Evolutionary conservation across 2,797 vertebrate genomes (phyloP), one percentile per base, ranked within the genome.

Genomic region (Sebastes minor): DNA sequence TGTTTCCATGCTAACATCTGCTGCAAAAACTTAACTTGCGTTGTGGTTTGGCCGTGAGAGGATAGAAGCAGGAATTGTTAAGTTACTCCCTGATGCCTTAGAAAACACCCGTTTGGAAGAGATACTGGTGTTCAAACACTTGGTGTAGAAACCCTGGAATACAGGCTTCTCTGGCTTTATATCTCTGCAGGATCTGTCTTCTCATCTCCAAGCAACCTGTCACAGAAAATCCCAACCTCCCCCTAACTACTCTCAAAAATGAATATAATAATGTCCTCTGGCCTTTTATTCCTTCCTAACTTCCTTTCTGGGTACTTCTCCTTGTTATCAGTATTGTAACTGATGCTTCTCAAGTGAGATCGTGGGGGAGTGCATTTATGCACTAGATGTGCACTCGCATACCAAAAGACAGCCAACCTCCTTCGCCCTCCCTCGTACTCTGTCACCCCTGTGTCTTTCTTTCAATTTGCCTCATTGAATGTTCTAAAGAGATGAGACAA

Each of bases 401-500:
- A 42, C 46, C 22, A 14, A 62, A 55, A 66, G 53, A 59, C 18
- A 42, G 5, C 9, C 35, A 73, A 11, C 20, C 27, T 25, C 55
- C 32, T 3, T 52, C 9, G 2, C 25, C n/a, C 16, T 46, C 35
- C 33, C 23, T 52, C 33, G 5, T 8, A 55, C 52, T 57, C 20
- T 30, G 8, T 76, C 32, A 52, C 13, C 10, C 49, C 35, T 30
- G 25, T 38, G 16, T 61, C 56, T 69, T 64, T 52, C 25, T 68
- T 64, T 33, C 28, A 70, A 74, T 71, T 74, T 66, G 28, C 46
- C 57, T 80, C 12, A 12, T 2, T 62, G 16, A 4, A 52, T 35
- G 72, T 68, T 64, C 56, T 42, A 14, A 73, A 14, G 60, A 46
- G 22, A 49, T 28, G 27, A 70, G 35, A 71, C 72, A 71, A 68